Evolutionary conservation across 2,113 vertebrate genomes (phyloP).

Genomic region (Oreochromis tanganicae): DNA sequence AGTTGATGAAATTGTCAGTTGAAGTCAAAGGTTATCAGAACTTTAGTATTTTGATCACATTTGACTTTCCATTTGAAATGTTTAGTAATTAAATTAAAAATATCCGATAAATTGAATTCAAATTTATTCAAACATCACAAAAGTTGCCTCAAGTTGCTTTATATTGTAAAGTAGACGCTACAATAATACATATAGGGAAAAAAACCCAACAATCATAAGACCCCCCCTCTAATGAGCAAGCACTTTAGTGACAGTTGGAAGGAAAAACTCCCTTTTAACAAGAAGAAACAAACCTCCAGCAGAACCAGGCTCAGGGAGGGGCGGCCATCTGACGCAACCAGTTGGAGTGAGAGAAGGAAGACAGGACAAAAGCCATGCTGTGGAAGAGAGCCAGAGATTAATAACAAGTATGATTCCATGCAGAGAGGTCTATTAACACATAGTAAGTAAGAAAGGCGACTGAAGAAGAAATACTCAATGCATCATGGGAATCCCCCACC

Average conservation of each 20-base stretch:
- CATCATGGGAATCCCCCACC: background rate
- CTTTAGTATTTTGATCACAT: background rate
- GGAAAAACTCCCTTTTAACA: background rate
- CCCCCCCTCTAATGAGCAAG: background rate
- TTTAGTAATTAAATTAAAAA: too few species aligned
- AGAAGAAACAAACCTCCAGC: background rate
- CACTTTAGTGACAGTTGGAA: background rate
- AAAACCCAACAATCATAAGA: background rate
- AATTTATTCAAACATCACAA: background rate
- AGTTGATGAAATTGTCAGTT: background rate
- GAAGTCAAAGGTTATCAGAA: background rate
- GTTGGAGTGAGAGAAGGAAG: background rate
- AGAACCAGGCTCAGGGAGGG: background rate
- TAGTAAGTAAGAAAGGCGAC: too few species aligned
- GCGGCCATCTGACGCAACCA: fast-evolving
- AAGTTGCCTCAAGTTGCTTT: fast-evolving
- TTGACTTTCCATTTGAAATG: background rate
- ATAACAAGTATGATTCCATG: background rate
- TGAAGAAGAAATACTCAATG: background rate
- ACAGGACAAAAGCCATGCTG: background rate
- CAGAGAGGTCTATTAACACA: background rate
- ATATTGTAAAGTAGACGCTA: background rate
- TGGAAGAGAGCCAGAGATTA: background rate
- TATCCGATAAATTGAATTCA: background rate
- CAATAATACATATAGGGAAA: fast-evolving